These are phyloP conservation scores for Buphagus erythrorhynchus DNA, from an alignment of 2,797 vertebrate genomes.

Conservation along the genomic window DNA sequence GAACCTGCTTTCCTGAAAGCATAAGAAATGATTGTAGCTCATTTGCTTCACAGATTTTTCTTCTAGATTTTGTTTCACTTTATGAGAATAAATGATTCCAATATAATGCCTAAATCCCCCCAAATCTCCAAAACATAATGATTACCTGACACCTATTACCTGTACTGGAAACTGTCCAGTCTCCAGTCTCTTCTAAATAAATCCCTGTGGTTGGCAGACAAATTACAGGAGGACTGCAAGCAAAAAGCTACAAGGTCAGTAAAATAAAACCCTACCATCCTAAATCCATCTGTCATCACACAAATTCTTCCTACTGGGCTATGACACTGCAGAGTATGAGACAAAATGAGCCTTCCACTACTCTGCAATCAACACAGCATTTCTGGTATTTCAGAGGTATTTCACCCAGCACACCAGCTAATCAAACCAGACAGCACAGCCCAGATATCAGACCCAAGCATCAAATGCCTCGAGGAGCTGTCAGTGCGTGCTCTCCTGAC, in stretches of 20 bases:
- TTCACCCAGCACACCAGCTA: constrained; percentile 39
- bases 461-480: constrained; percentile 30
- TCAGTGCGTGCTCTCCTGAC: constrained; percentile 1
- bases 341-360: constrained; percentile 12
- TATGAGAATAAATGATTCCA: background rate
- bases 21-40: background rate
- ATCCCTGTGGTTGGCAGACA: background rate
- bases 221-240: background rate
- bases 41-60: background rate
- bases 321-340: constrained; percentile 23
- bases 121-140: background rate
- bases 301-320: background rate
- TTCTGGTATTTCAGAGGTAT: constrained; percentile 27
- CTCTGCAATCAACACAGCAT: constrained; percentile 1
- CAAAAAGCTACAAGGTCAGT: constrained; percentile 6
- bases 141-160: background rate
- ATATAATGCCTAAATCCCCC: background rate
- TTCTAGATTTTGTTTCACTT: background rate
- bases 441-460: constrained; percentile 50
- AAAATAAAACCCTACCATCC: constrained; percentile 4
- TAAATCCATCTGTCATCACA: constrained; percentile 35
- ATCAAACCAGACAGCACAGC: constrained; percentile 42
- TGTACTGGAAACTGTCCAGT: background rate
- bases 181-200: background rate
- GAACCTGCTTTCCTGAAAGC: background rate